A percentile compares a stretch with the other conserved stretches of the same genome.
Evolutionary conservation across 2,888 invertebrate species (phyloP).

Genomic region (Phragmatobia fuliginosa): DNA sequence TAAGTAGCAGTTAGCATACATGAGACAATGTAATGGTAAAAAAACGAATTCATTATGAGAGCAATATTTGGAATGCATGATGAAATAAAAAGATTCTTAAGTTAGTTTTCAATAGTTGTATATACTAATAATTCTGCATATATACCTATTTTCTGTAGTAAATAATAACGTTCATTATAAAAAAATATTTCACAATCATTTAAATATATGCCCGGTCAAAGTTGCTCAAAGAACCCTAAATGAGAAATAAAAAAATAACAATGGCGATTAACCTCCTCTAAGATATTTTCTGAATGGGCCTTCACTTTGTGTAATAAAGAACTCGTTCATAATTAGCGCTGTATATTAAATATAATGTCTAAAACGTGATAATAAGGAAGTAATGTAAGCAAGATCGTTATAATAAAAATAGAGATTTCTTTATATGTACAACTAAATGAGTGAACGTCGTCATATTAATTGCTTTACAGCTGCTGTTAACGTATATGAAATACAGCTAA

Average conservation of each 20-base stretch:
- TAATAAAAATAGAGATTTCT: conserved; percentile 80
- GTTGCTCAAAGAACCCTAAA: conserved; percentile 58
- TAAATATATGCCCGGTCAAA: not conserved
- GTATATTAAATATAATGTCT: conserved; percentile 81
- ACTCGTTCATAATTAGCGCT: conserved; percentile 81
- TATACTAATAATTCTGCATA: not conserved
- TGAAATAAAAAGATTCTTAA: not conserved
- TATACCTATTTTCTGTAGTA: not conserved
- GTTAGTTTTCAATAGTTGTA: too few relatives aligned
- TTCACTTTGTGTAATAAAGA: conserved; percentile 77
- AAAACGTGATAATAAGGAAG: conserved; percentile 83
- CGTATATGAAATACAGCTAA: conserved; percentile 69
- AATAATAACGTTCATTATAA: conserved; percentile 7
- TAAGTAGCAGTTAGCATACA: not conserved
- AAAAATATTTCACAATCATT: conserved; percentile 6
- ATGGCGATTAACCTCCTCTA: conserved; percentile 75
- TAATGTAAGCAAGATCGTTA: conserved; percentile 81
- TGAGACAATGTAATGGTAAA: not conserved
- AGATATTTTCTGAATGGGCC: conserved; percentile 73
- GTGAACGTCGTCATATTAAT: conserved; percentile 75
- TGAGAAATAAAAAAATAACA: conserved; percentile 65
- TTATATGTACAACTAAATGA: conserved; percentile 80
- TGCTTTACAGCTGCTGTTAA: conserved; percentile 73
- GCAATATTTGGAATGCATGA: too few relatives aligned
- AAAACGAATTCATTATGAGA: not conserved